A percentile compares a stretch with the other conserved stretches of the same genome.
phyloP scores from a whole-genome alignment of 1,140 invertebrate genomes.

The Lasioglossum albipes region DNA sequence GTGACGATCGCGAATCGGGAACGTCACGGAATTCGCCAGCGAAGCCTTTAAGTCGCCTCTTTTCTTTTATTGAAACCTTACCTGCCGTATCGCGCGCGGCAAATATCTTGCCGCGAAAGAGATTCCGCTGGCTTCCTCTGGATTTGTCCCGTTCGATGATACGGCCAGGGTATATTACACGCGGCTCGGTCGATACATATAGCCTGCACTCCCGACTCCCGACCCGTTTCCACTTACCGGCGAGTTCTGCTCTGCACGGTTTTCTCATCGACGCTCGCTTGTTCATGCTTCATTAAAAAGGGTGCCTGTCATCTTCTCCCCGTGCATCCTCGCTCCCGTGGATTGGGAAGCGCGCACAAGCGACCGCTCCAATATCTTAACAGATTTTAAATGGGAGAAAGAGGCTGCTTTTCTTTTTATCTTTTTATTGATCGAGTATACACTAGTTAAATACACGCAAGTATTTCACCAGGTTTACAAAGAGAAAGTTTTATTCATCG shows the following conservation, averaged over 20 bases:
- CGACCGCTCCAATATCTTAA: no score
- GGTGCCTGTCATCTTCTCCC: neutral
- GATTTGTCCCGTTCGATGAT: constrained; percentile 28
- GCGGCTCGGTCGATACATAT: neutral
- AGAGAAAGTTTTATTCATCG: no score
- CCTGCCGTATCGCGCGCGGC: constrained; percentile 17
- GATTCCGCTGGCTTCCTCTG: constrained; percentile 25
- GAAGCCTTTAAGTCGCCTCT: constrained; percentile 30
- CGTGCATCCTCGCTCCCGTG: neutral
- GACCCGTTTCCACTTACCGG: neutral
- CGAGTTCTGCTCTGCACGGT: neutral
- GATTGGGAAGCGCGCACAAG: neutral
- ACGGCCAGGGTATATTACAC: constrained; percentile 17
- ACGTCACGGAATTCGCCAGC: constrained; percentile 17
- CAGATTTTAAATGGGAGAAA: no score
- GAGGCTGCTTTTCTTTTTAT: no score
- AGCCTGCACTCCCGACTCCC: no score
- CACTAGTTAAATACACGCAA: no score
- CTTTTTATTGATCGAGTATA: no score
- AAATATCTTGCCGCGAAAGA: constrained; percentile 23
- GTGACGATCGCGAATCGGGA: neutral
- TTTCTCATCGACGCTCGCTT: neutral
- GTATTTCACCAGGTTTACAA: no score
- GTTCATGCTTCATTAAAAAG: neutral
- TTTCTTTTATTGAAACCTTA: constrained; percentile 36